A percentile compares a stretch with the other conserved stretches of the same genome.
These are phyloP conservation scores for Myotis yumanensis DNA, from an alignment of 2,113 vertebrate species.

Conservation along the genomic window DNA sequence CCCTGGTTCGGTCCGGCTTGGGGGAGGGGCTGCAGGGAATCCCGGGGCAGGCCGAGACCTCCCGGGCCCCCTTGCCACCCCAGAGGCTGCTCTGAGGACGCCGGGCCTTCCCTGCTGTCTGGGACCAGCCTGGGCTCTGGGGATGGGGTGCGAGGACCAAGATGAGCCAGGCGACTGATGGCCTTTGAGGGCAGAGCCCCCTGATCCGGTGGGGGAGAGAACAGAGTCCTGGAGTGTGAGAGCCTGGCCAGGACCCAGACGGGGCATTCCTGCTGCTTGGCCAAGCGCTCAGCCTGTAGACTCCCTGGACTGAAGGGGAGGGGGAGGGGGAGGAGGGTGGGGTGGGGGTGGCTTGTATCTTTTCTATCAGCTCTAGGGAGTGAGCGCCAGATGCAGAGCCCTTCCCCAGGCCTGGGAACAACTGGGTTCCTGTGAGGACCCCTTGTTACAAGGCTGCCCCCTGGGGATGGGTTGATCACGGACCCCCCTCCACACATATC, in stretches of 20 bases:
- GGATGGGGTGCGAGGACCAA: neutral
- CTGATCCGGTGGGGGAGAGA: neutral
- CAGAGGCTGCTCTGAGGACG: neutral
- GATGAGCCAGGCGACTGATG: neutral
- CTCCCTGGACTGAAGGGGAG: conserved; percentile 3
- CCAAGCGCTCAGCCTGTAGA: conserved; percentile 62
- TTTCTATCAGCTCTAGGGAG: neutral
- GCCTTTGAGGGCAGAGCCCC: neutral
- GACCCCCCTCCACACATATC: neutral
- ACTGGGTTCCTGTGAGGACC: neutral
- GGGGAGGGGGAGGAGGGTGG: conserved; percentile 16
- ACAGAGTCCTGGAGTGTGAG: conserved; percentile 30
- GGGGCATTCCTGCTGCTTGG: conserved; percentile 69
- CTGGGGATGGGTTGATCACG: neutral
- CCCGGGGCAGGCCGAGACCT: neutral
- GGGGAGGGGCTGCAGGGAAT: conserved; percentile 54
- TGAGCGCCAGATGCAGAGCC: neutral
- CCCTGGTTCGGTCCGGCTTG: conserved; percentile 40
- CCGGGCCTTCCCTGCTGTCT: neutral
- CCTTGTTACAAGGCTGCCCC: neutral
- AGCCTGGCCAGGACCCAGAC: conserved; percentile 58
- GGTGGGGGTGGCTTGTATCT: neutral
- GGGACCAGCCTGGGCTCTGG: neutral
- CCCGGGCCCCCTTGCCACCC: neutral
- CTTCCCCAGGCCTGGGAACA: neutral